A percentile compares a stretch with the other conserved stretches of the same genome.
These are phyloP conservation scores for Zygothrica quintamaculata DNA, from an alignment of 2,888 invertebrate genomes.

Conservation along the genomic window DNA sequence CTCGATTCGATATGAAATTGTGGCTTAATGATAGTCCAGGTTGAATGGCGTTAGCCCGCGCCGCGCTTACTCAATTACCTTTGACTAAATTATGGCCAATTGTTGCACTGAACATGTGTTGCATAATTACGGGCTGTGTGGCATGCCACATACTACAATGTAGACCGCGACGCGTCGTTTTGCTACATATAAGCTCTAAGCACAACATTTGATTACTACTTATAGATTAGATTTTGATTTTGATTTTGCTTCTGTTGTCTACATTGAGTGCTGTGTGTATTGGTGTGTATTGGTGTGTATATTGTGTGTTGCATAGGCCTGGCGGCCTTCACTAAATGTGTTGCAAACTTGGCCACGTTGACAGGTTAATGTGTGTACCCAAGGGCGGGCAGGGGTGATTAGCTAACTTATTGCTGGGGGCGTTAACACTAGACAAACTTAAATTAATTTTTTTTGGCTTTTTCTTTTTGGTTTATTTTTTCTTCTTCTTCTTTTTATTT, in stretches of 20 bases:
- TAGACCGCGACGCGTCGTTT: slow-evolving; percentile 2
- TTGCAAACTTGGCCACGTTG: slow-evolving; percentile 76
- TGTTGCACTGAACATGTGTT: slow-evolving; percentile 77
- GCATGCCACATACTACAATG: slow-evolving; percentile 40
- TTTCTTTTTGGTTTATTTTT: too few relatives aligned
- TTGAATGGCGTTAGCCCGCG: slow-evolving; percentile 60
- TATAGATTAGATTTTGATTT: slow-evolving; percentile 70
- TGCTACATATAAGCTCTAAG: slow-evolving; percentile 54
- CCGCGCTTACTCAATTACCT: slow-evolving; percentile 74
- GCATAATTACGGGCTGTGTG: slow-evolving; percentile 73
- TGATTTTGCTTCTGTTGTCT: slow-evolving; percentile 23
- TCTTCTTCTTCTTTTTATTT: too few relatives aligned
- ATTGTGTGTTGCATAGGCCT: slow-evolving; percentile 35
- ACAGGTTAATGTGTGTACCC: slow-evolving; percentile 67
- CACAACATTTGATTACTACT: slow-evolving; percentile 74
- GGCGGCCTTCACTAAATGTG: slow-evolving; percentile 64
- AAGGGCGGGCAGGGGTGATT: slow-evolving; percentile 27
- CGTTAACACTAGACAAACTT: slow-evolving; percentile 58
- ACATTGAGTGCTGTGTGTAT: background rate
- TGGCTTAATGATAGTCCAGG: slow-evolving; percentile 64
- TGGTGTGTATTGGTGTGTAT: background rate
- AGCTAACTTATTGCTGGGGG: slow-evolving; percentile 52
- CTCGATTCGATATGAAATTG: slow-evolving; percentile 29
- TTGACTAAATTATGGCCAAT: slow-evolving; percentile 80
- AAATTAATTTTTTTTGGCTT: slow-evolving; percentile 57